phyloP scores from a whole-genome alignment of 2,888 invertebrate genomes.

The Trissolcus brochymenae region DNA sequence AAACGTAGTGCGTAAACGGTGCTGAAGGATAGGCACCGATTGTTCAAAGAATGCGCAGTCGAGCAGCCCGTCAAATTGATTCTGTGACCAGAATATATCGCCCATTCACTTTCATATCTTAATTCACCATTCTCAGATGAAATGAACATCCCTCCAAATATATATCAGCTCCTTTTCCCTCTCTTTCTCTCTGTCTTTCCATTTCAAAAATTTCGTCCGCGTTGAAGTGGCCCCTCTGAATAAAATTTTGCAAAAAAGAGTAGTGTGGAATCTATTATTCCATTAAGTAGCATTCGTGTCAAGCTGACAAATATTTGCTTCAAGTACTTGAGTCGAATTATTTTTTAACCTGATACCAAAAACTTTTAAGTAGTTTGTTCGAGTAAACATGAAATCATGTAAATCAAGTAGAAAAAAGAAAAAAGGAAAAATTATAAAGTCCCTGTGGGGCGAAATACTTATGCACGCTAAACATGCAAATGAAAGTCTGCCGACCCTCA shows the following conservation, averaged over 20 bases:
- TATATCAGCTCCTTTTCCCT: too few relatives aligned
- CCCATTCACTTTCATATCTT: slow-evolving; percentile 3
- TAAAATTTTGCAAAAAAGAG: not conserved
- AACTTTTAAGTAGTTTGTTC: slow-evolving; percentile 24
- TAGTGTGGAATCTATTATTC: too few relatives aligned
- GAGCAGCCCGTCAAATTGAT: slow-evolving; percentile 20
- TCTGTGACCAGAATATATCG: slow-evolving; percentile 40
- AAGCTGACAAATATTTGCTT: slow-evolving; percentile 1
- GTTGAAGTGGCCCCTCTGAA: not conserved
- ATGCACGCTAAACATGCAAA: too few relatives aligned
- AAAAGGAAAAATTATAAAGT: too few relatives aligned
- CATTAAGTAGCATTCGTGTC: too few relatives aligned
- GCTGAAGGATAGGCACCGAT: not conserved
- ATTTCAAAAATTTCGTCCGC: not conserved
- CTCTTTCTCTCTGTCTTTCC: too few relatives aligned
- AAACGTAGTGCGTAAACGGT: too few relatives aligned
- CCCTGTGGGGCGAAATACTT: too few relatives aligned
- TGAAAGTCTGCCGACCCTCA: too few relatives aligned
- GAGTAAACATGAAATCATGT: slow-evolving; percentile 26
- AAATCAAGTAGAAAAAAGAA: not conserved
- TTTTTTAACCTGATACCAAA: slow-evolving; percentile 14
- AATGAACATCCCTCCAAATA: too few relatives aligned
- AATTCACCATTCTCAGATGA: not conserved
- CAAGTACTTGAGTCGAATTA: slow-evolving; percentile 7
- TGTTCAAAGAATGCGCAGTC: not conserved